Evolutionary conservation across 2,888 invertebrate genomes (phyloP), one percentile per base, ranked within the genome.

Genomic region (Andricus quercusramuli): DNA sequence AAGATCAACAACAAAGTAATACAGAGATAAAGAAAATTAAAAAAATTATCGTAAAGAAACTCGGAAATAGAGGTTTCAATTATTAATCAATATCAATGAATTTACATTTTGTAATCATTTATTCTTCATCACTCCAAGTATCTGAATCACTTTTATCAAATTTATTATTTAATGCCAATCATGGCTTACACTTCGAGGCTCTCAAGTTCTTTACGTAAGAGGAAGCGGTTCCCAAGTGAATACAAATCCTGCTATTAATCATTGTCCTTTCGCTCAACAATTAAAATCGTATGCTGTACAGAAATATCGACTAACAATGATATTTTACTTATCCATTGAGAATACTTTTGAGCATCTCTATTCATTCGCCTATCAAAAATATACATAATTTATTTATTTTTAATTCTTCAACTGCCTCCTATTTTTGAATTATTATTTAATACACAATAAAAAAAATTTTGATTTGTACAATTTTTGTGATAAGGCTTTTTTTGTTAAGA

Each of bases 111-210:
- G 2, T 1, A 22, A 25, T 62, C 2, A 25, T 13, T 3, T 25
- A 62, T 25, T 62, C 0, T 22, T 25, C 2, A 25, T 62, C 13
- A 25, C 9, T 56, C 59, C 22, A 22, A n/a, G 13, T 22, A 22
- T 59, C 22, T 59, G 59, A 62, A 25, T 22, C 29, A 51, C 4
- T n/a, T 51, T 70, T 9, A 70, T 9, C 20, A 51, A 11, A 20
- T 70, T 70, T 9, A 70, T 70, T 51, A 70, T 70, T 70, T 70
- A 29, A 25, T 70, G 51, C 20, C 29, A 74, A 74, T 56, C 51
- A 25, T 32, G 51, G 32, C 56, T 32, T 56, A 25, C 62, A 62
- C 62, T 15, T 62, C 62, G 62, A 62, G 62, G 22, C 62, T 62
- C n/a, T 25, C 25, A 25, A 15, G 15, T n/a, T 25, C 0, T 62